phyloP scores from a whole-genome alignment of 1,140 invertebrate genomes.

The Agrypnia vestita region DNA sequence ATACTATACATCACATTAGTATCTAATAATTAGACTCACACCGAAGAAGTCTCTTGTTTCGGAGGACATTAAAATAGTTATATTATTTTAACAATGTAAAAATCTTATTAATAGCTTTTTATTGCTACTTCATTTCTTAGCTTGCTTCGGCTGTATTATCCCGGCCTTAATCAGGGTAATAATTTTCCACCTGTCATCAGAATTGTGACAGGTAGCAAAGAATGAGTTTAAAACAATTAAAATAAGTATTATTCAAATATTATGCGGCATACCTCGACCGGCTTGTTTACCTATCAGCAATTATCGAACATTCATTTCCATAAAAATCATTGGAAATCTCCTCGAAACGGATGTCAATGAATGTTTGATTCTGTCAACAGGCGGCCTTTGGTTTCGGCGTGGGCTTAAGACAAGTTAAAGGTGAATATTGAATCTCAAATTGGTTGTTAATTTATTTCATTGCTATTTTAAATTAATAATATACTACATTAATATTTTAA shows the following conservation, averaged over 20 bases:
- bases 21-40: too few relatives aligned
- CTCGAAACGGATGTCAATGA: constrained; percentile 34
- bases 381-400: constrained; percentile 21
- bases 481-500: constrained; percentile 25
- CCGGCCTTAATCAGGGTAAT: constrained; percentile 21
- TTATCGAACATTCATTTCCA: constrained; percentile 27
- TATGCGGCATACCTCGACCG: constrained; percentile 12
- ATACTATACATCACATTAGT: too few relatives aligned
- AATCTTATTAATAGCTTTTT: neutral
- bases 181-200: constrained; percentile 27
- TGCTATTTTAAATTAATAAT: constrained; percentile 14
- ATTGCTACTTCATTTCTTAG: constrained; percentile 11
- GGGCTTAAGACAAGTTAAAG: constrained; percentile 28
- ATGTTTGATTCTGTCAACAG: constrained; percentile 35
- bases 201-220: constrained; percentile 22
- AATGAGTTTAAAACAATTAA: constrained; percentile 25
- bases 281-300: neutral
- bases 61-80: too few relatives aligned
- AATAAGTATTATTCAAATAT: constrained; percentile 30
- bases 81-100: too few relatives aligned
- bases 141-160: constrained; percentile 3
- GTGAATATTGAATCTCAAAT: constrained; percentile 32
- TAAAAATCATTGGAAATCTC: constrained; percentile 35
- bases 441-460: constrained; percentile 42
- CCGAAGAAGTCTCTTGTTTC: too few relatives aligned